Evolutionary conservation across 2,113 vertebrate genomes (phyloP).

Genomic region (Triplophysa siluroides): DNA sequence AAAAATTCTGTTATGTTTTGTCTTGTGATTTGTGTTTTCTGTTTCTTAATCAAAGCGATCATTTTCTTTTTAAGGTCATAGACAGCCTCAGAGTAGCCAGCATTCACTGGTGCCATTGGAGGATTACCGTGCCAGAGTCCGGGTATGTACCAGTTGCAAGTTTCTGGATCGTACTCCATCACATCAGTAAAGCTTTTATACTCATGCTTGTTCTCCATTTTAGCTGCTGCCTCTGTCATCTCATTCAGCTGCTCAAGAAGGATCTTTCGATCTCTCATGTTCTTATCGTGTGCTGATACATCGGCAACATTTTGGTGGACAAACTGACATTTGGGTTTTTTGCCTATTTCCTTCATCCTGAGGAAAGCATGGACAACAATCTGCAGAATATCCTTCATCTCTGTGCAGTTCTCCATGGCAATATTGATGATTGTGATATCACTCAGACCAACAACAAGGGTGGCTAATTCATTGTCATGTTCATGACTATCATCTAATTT

Average conservation of each 20-base stretch:
- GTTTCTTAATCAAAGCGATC: slow-evolving; percentile 42
- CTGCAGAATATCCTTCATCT: slow-evolving; percentile 70
- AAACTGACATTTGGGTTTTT: slow-evolving; percentile 76
- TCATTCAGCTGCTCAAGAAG: slow-evolving; percentile 70
- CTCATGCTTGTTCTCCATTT: slow-evolving; percentile 69
- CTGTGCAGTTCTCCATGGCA: slow-evolving; percentile 64
- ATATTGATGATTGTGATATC: slow-evolving; percentile 78
- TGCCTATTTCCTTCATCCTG: slow-evolving; percentile 71
- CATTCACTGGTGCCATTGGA: slow-evolving; percentile 71
- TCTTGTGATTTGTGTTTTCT: slow-evolving; percentile 9
- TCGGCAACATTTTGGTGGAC: slow-evolving; percentile 79
- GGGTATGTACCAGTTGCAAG: slow-evolving; percentile 68
- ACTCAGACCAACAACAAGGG: slow-evolving; percentile 76
- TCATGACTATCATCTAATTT: slow-evolving; percentile 63
- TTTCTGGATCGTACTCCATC: slow-evolving; percentile 66
- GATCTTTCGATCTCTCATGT: slow-evolving; percentile 67
- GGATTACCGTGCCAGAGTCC: slow-evolving; percentile 73
- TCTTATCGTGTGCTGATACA: slow-evolving; percentile 69
- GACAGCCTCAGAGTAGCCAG: slow-evolving; percentile 66
- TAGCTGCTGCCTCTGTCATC: slow-evolving; percentile 68
- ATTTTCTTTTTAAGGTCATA: slow-evolving; percentile 69
- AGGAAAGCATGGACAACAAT: slow-evolving; percentile 69
- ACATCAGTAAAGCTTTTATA: slow-evolving; percentile 68
- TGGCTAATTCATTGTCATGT: slow-evolving; percentile 78
- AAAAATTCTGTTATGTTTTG: slow-evolving; percentile 58